phyloP scores from a whole-genome alignment of 1,140 invertebrate genomes.

The Magallana gigas region DNA sequence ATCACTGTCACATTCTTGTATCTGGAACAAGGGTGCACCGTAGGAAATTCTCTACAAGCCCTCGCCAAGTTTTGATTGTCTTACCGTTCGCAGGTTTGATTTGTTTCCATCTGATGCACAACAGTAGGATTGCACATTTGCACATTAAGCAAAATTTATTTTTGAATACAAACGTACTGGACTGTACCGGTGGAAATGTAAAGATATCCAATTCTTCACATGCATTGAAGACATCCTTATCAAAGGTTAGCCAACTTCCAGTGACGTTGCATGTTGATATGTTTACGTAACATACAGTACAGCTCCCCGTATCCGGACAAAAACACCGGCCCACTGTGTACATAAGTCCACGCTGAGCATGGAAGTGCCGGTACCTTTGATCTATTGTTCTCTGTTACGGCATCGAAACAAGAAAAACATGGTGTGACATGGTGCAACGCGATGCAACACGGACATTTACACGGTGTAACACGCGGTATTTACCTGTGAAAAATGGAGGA shows the following conservation, averaged over 20 bases:
- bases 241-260: background rate
- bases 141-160: background rate
- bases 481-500: too few relatives aligned
- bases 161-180: background rate
- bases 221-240: background rate
- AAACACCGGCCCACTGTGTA: background rate
- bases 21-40: background rate
- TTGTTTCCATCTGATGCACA: background rate
- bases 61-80: background rate
- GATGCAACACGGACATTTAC: too few relatives aligned
- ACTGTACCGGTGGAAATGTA: background rate
- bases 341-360: background rate
- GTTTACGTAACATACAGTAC: background rate
- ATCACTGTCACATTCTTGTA: background rate
- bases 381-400: too few relatives aligned
- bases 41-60: background rate
- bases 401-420: too few relatives aligned
- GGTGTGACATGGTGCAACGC: too few relatives aligned
- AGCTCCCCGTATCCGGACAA: constrained; percentile 1
- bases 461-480: too few relatives aligned
- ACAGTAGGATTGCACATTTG: background rate
- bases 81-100: background rate
- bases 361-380: too few relatives aligned
- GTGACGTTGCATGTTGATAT: background rate
- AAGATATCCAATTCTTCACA: background rate